Percentiles rank a stretch among this genome's conserved stretches.
Conservation (phyloP, 2,113 vertebrate genomes). For the Tautogolabrus adspersus region DNA sequence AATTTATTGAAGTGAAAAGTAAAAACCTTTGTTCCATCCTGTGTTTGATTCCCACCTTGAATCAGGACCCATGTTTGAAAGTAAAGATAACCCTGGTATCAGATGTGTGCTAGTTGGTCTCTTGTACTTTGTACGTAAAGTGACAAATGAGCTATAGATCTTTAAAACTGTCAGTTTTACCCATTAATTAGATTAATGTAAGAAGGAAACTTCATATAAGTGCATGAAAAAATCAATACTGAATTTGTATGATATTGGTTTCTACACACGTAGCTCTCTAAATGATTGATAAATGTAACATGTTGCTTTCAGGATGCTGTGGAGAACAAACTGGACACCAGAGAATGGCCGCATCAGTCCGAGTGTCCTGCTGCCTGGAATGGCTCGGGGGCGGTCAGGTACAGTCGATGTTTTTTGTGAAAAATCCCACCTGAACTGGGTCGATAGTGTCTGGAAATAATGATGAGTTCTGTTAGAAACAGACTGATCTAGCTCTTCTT, state of each 20-base stretch:
- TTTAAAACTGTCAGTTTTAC: not conserved
- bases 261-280: not conserved
- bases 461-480: not conserved
- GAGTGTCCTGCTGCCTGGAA: slow-evolving; percentile 93
- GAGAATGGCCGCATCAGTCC: slow-evolving; percentile 94
- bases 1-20: not conserved
- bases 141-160: not conserved
- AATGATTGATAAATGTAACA: not conserved
- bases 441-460: not conserved
- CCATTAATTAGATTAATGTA: too few relatives aligned
- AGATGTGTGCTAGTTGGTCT: too few relatives aligned
- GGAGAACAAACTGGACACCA: slow-evolving; percentile 94
- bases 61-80: too few relatives aligned
- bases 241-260: too few relatives aligned
- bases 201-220: too few relatives aligned
- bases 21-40: not conserved
- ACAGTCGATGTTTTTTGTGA: slow-evolving; percentile 36
- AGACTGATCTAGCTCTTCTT: too few relatives aligned
- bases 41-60: too few relatives aligned
- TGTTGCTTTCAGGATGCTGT: slow-evolving; percentile 84
- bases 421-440: not conserved
- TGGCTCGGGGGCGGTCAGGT: slow-evolving; percentile 94
- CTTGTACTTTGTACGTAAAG: too few relatives aligned
- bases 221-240: too few relatives aligned
- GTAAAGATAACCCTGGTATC: too few relatives aligned